These are phyloP conservation scores for Ectobius pallidus DNA, from an alignment of 2,888 invertebrate species.

Conservation along the genomic window DNA sequence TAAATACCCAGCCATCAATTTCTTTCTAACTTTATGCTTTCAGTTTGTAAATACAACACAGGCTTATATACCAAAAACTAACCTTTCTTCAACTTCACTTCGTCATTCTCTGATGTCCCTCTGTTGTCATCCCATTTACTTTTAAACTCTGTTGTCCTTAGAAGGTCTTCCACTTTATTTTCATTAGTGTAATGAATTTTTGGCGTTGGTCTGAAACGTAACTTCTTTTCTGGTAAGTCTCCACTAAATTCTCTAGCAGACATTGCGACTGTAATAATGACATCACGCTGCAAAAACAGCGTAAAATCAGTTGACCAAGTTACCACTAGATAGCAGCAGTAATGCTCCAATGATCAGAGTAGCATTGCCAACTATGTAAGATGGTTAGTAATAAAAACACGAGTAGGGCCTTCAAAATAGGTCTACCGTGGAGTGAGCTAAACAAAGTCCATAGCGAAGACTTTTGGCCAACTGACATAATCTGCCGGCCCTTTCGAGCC, in stretches of 20 bases:
- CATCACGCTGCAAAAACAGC: slow-evolving; percentile 12
- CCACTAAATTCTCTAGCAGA: slow-evolving; percentile 47
- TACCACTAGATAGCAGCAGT: slow-evolving; percentile 12
- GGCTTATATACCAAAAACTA: slow-evolving; percentile 28
- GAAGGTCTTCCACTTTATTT: slow-evolving; percentile 53
- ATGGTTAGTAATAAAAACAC: too few relatives aligned
- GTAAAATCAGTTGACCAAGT: background rate
- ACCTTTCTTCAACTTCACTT: slow-evolving; percentile 34
- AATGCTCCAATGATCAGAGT: too few relatives aligned
- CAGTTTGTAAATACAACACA: background rate
- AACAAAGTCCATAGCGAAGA: too few relatives aligned
- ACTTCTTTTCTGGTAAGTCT: slow-evolving; percentile 53
- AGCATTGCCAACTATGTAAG: too few relatives aligned
- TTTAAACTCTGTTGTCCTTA: slow-evolving; percentile 48
- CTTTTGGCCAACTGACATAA: too few relatives aligned
- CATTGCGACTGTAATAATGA: slow-evolving; percentile 43
- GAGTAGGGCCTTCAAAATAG: too few relatives aligned
- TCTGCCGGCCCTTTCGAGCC: too few relatives aligned
- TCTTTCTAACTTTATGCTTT: background rate
- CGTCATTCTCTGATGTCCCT: slow-evolving; percentile 18
- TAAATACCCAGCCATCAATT: too few relatives aligned
- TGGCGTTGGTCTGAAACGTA: slow-evolving; percentile 57
- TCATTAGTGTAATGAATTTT: slow-evolving; percentile 54
- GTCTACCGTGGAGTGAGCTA: too few relatives aligned
- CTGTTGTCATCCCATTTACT: slow-evolving; percentile 45